Evolutionary conservation across 2,113 vertebrate genomes (phyloP), one percentile per base, ranked within the genome.

Genomic region (Nettapus auritus): DNA sequence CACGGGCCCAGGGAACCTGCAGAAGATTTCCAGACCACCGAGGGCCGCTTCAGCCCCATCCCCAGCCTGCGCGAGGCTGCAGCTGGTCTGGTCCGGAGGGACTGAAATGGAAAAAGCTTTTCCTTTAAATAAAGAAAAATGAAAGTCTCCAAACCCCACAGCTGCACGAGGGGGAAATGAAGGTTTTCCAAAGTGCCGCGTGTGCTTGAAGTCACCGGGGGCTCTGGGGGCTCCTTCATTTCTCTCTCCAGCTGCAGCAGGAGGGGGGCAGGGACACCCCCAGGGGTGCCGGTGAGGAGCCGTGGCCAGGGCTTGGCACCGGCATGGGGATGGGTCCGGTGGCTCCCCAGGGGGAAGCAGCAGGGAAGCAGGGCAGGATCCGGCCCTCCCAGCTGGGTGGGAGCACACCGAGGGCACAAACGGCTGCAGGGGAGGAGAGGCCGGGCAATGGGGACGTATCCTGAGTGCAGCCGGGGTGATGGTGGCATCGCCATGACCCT

Each of bases 181-280:
- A 71, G 33, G 8, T n/a, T 63, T 91, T 82, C 33, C 38, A 52
- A 19, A 66, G 19, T 56, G 42, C 53, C 8, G 1, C 20, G 38
- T 79, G 66, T 52, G n/a, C 71, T 53, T 17, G 53, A 3, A 3
- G 52, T 0, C 0, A 48, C 28, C 0, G 0, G 44, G 21, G 9
- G 8, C 59, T 81, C 38, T 38, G 42, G 42, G 46, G 46, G 26
- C 36, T 56, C 53, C 38, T 94, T 75, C 31, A 31, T 46, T 42
- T 76, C 88, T 76, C 53, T 46, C 2, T 5, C 10, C 53, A 75
- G 74, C 56, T 75, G n/a, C 3, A 8, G 18, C 36, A 7, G 84
- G 66, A 59, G 90, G 48, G 31, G 62, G 87, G 22, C 67, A 76
- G 74, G 36, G 62, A 29, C 36, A 29, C 36, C 60, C 11, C 36